A percentile compares a stretch with the other conserved stretches of the same genome.
Conservation (phyloP, 2,888 invertebrate species). For the Phrixothrix hirtus region DNA sequence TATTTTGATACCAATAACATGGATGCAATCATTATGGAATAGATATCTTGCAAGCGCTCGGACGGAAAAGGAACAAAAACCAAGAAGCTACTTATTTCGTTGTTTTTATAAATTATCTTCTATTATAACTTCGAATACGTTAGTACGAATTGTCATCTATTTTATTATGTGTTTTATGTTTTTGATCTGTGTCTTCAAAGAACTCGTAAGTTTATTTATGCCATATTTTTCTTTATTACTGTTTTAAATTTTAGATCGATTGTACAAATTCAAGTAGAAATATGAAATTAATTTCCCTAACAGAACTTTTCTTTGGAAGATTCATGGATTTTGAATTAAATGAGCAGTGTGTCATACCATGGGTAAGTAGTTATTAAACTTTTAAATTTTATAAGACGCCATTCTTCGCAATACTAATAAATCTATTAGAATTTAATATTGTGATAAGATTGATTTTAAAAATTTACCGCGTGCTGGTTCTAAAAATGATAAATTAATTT, state of each 20-base stretch:
- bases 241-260: slow-evolving; percentile 26
- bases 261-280: slow-evolving; percentile 9
- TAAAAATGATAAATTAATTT: too few species aligned
- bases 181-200: slow-evolving; percentile 67
- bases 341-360: slow-evolving; percentile 34
- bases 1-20: slow-evolving; percentile 69
- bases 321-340: too few species aligned
- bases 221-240: too few species aligned
- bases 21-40: slow-evolving; percentile 77
- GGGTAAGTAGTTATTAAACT: too few species aligned
- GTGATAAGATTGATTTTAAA: too few species aligned
- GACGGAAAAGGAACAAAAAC: slow-evolving; percentile 62
- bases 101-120: slow-evolving; percentile 66
- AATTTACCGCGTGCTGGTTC: too few species aligned
- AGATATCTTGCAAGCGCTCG: slow-evolving; percentile 50
- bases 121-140: slow-evolving; percentile 65
- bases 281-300: background rate
- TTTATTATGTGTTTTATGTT: slow-evolving; percentile 67
- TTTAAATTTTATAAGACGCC: too few species aligned
- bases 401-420: too few species aligned
- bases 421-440: too few species aligned
- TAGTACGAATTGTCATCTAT: slow-evolving; percentile 68
- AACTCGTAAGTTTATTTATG: slow-evolving; percentile 58
- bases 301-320: too few species aligned
- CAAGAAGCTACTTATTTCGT: slow-evolving; percentile 59